Base-by-base conservation (phyloP, 1,140 invertebrate genomes). In the Lepidostoma basale region DNA sequence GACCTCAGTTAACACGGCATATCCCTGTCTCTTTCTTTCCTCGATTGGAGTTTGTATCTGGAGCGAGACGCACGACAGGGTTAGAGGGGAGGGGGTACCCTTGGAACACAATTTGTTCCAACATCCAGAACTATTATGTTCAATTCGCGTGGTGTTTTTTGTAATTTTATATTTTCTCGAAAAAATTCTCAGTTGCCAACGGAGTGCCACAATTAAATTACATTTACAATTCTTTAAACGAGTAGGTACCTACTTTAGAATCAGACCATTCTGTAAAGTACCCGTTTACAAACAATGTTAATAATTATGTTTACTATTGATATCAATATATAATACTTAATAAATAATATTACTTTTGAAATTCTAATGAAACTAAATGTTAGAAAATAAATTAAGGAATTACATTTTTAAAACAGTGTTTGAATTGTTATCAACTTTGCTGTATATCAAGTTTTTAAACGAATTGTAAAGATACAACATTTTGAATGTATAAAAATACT, bases 111-210 rank as follows among this genome's bases (percentile, higher is more conserved):
- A 54, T 64, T 54, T 54, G 62, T 64, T 45, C 44, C 45, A 40
- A 54, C 62, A 64, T 64, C 33, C 28, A 49, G 26, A 54, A 54
- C 62, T 64, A 64, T 64, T 52, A 40, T 54, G 62, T 52, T 54
- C 62, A 33, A 39, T 64, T 52, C n/a, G 62, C 14, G 25, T 45
- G 44, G 54, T 65, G 20, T 56, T 67, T 67, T 64, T 70, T 26
- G 58, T 47, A 49, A 54, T 52, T 70, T 70, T 69, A 59, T 69
- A 56, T 56, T 56, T n/a, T 33, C 3, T 56, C 14, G 26, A 56
- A 56, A 56, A 56, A 56, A 56, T 33, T 14, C 23, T 22, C 52
- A 56, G 25, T 56, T 56, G 52, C 52, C 52, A 30, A 30, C 52
- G 18, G 52, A 56, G 28, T 54, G 49, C 23, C 49, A 12, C 49